Evolutionary conservation across 2,888 invertebrate species (phyloP), one percentile per base, ranked within the genome.

Genomic region (Lypha dubia): DNA sequence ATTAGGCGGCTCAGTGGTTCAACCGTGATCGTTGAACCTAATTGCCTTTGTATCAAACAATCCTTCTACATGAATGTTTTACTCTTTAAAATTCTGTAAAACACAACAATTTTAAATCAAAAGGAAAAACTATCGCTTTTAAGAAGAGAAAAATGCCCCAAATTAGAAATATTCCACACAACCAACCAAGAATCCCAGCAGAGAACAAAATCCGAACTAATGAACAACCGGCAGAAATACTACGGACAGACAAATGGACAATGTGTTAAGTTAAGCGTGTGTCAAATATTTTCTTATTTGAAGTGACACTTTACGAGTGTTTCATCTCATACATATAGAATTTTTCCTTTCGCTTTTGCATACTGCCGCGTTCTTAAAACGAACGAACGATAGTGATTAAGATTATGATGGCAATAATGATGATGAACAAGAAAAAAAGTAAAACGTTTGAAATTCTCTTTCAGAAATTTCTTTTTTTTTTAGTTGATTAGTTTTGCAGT

Each of bases 281-380:
- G 77, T 84, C 81, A 84, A 84, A 84, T 81, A 81, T 79, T 81
- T 84, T 81, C 74, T 79, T 84, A 84, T 81, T 84, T 84, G 84
- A 84, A 84, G 84, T 81, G 84, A 84, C 84, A 84, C 81, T 81
- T 84, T 81, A 84, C 84, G 84, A 84, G 84, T 84, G 84, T 84
- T 84, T 84, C 84, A 81, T 84, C 84, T 84, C 79, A 77, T 68
- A 80, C 79, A 77, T 68, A 80, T 53, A 73, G 56, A 74, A 63
- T 73, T 41, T 76, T 56, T 49, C n/a, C n/a, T 60, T 67, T 60
- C 70, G 62, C 67, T 79, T 41, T 63, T 75, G 51, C 58, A 63
- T 11, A 22, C 79, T 46, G 70, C 81, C 81, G 81, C 81, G 20
- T 62, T 70, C 35, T 53, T 22, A 56, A n/a, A n/a, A 46, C 73